Conservation (phyloP, 2,113 vertebrate genomes). For the Pelusios castaneus region DNA sequence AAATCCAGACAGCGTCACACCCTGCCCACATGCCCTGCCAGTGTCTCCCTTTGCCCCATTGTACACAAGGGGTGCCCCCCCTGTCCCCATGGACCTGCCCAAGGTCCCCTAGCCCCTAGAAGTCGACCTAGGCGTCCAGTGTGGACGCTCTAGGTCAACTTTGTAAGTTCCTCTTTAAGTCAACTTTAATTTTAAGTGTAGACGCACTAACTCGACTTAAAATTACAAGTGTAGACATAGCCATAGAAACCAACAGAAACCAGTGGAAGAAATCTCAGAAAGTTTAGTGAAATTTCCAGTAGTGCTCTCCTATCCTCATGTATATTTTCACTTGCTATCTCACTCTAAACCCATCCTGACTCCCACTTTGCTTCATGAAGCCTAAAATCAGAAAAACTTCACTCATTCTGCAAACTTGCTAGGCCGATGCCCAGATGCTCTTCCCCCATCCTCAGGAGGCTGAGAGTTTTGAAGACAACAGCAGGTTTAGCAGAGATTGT, state of each 20-base stretch:
- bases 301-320: not conserved
- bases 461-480: not conserved
- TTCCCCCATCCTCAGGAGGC: not conserved
- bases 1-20: too few species aligned
- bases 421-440: not conserved
- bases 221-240: too few species aligned
- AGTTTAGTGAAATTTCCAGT: not conserved
- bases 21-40: too few species aligned
- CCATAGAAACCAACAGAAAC: not conserved
- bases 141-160: too few species aligned
- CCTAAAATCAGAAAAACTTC: not conserved
- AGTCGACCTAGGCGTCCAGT: too few species aligned
- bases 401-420: not conserved
- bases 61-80: too few species aligned
- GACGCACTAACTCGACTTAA: too few species aligned
- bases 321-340: not conserved
- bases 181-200: too few species aligned
- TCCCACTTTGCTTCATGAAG: not conserved
- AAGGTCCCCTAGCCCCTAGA: too few species aligned
- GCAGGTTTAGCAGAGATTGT: not conserved
- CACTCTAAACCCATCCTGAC: not conserved
- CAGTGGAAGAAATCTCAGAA: not conserved
- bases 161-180: too few species aligned
- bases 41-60: too few species aligned
- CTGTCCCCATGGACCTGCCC: too few species aligned